Percentiles rank a stretch among this genome's conserved stretches.
These are phyloP conservation scores for Callimico goeldii DNA, from an alignment of 2,797 vertebrate species.

Conservation along the genomic window DNA sequence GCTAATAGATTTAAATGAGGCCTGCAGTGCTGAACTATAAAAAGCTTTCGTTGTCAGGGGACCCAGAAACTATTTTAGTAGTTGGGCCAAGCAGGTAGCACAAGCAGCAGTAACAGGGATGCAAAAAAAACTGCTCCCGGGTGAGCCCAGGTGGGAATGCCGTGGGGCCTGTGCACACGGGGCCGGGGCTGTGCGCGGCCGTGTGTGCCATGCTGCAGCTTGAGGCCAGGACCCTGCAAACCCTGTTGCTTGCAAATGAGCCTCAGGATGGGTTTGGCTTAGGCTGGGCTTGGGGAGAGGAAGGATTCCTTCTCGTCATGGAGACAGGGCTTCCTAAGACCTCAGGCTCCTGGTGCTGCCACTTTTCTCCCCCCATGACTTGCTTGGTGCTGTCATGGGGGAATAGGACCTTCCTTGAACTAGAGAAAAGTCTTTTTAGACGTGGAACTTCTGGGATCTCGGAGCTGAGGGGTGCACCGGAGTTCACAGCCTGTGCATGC, in stretches of 20 bases:
- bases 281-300: neutral
- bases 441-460: neutral
- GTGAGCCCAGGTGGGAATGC: neutral
- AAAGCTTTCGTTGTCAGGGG: slow-evolving; percentile 70
- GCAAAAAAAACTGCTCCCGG: neutral
- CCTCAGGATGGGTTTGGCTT: neutral
- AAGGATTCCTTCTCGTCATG: rapidly evolving
- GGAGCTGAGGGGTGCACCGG: too few relatives aligned
- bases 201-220: rapidly evolving
- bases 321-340: neutral
- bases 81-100: slow-evolving; percentile 78
- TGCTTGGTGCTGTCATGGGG: rapidly evolving
- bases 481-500: neutral
- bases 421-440: neutral
- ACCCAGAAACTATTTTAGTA: slow-evolving; percentile 78
- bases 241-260: neutral
- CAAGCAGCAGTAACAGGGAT: slow-evolving; percentile 26
- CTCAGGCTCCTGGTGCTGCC: neutral
- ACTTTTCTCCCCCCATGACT: rapidly evolving
- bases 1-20: slow-evolving; percentile 84
- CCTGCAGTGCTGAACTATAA: slow-evolving; percentile 76
- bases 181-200: rapidly evolving
- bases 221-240: neutral
- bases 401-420: neutral
- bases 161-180: neutral